These are phyloP conservation scores for Chironomus tepperi DNA, from an alignment of 1,140 invertebrate genomes.

Conservation along the genomic window DNA sequence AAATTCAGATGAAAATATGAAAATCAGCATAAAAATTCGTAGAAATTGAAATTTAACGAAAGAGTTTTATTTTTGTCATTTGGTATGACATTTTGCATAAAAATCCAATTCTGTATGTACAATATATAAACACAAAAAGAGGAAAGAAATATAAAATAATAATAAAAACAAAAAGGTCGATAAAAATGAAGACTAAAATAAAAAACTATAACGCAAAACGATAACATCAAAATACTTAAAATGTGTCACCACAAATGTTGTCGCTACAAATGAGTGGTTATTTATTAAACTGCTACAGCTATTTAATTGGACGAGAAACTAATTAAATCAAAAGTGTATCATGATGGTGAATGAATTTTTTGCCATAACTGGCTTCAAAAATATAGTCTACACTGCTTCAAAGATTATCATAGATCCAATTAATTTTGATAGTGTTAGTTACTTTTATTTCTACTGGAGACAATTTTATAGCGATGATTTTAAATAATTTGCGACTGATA, in stretches of 20 bases:
- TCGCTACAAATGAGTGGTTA: neutral
- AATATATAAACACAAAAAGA: neutral
- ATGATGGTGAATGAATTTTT: neutral
- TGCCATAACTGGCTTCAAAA: neutral
- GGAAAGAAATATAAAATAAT: neutral
- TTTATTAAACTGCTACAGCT: neutral
- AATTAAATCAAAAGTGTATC: slow-evolving; percentile 14
- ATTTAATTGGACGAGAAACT: neutral
- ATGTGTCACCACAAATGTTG: neutral
- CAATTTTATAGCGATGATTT: too few species aligned
- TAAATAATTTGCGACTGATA: too few species aligned
- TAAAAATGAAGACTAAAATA: too few species aligned
- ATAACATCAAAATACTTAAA: neutral
- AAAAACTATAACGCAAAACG: too few species aligned
- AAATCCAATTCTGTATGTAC: slow-evolving; percentile 2
- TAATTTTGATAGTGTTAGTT: neutral
- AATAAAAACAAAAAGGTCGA: too few species aligned
- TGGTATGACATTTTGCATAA: neutral
- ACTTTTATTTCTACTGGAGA: too few species aligned
- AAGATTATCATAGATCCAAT: neutral
- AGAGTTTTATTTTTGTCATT: neutral
- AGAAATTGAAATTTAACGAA: neutral
- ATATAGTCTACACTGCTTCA: too few species aligned
- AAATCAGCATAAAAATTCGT: slow-evolving; percentile 12
- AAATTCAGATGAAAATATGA: neutral